Base-by-base conservation (phyloP, 2,113 vertebrate species). In the Noctilio leporinus region DNA sequence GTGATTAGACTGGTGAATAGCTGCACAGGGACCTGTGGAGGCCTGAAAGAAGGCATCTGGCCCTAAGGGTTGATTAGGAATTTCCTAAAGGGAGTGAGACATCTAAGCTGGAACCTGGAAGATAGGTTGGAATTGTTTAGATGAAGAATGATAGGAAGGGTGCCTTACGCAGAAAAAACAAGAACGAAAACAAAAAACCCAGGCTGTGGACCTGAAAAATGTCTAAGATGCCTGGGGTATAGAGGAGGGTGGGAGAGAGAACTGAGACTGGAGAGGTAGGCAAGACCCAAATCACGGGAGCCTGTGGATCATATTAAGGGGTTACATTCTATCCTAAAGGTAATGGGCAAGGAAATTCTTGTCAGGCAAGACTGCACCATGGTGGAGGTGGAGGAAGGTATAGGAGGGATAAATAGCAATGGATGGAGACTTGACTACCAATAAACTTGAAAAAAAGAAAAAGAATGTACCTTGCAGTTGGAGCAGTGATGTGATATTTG, bases 121-220 rank as follows among this genome's bases (percentile, higher is more conserved):
- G 87, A 55, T 57, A 28, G 30, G 24, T 35, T 70, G 30, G 69
- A 62, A 94, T 40, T 88, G 75, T 77, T 82, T 53, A 43, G 57
- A 62, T 95, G 55, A 57, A 62, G 38, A 59, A 78, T 5, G 10
- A 8, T 35, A 55, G 51, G 14, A 53, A 65, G 22, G 3, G 14
- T 45, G 24, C 28, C 38, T 24, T 51, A 28, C 4, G 51, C 24
- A 88, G 67, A 7, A 20, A n/a, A 38, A 35, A 51, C 35, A 16
- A 53, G 64, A 47, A 59, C 3, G 26, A 47, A 47, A 47, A 47
- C 47, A 6, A 47, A 47, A 6, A 47, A 4, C 24, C 57, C 3
- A 4, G 26, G 28, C 57, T 28, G 57, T 53, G 47, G 30, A 73
- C 17, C 33, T 45, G 51, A 43, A 51, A 77, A n/a, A 57, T 30